Evolutionary conservation across 2,888 invertebrate genomes (phyloP), one percentile per base, ranked within the genome.

Genomic region (Candidula unifasciata): DNA sequence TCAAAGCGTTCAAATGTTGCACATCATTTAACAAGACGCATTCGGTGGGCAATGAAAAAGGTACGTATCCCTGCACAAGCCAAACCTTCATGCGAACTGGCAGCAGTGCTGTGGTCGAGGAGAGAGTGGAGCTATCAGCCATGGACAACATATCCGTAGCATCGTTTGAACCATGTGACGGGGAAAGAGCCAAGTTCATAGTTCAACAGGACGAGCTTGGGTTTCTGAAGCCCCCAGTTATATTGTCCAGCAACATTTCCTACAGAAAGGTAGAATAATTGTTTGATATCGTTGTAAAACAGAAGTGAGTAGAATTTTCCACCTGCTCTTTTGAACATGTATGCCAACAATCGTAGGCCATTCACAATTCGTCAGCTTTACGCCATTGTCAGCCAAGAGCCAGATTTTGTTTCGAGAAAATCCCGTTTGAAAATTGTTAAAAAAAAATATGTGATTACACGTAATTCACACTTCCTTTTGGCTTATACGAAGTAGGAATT

Each of bases 1-100:
- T 91, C 78, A 93, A 93, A 87, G 93, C 93, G n/a, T 93, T 93
- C 82, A 91, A 91, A 76, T 93, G 93, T 86, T 87, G 89, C 8
- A 87, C 89, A 10, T 86, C 87, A 6, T 87, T 88, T 6, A 89
- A 89, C 10, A 89, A 90, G 83, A 86, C 86, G 24, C 86, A 54
- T 1, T 24, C 80, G 6, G 76, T 35, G 0, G 60, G 76, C 18
- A 64, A 44, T 6, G 92, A 93, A 76, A 91, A 89, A 81, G 92
- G 90, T 79, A 84, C 90, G 66, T 90, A 90, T 76, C 91, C 91
- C 6, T 78, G 89, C 35, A 89, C 88, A 10, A 90, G 87, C 71
- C 85, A 87, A 60, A 83, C 84, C 57, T 71, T 60, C 71, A 83
- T 60, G 44, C 71, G 84, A 30, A 82, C 82, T 27, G 83, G 86